phyloP scores from a whole-genome alignment of 2,113 vertebrate genomes.

The Neoarius graeffei region DNA sequence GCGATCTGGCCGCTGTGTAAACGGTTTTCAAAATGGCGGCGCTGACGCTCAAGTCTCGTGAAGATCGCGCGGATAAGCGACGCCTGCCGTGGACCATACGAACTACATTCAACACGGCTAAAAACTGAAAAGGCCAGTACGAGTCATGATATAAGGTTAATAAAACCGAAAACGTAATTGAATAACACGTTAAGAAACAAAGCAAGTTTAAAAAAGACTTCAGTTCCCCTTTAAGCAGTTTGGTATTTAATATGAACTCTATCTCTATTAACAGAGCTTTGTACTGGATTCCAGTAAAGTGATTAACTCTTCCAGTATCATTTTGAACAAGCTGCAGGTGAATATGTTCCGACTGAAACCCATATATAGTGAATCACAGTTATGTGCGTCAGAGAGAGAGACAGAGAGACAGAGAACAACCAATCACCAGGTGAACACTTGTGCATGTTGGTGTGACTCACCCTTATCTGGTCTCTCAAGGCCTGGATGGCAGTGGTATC shows the following conservation, averaged over 20 bases:
- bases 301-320: background rate
- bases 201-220: too few species aligned
- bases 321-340: background rate
- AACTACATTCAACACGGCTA: too few species aligned
- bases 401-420: background rate
- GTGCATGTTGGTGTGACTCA: constrained; percentile 54
- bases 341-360: background rate
- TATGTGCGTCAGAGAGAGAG: background rate
- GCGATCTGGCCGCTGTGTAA: too few species aligned
- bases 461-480: constrained; percentile 77
- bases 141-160: too few species aligned
- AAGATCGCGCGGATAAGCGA: too few species aligned
- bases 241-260: background rate
- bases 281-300: background rate
- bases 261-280: too few species aligned
- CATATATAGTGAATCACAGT: background rate
- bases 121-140: too few species aligned
- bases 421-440: background rate
- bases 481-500: constrained; percentile 79
- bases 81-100: too few species aligned
- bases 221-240: background rate
- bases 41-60: too few species aligned
- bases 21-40: too few species aligned
- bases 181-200: too few species aligned
- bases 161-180: too few species aligned